Evolutionary conservation across 2,888 invertebrate genomes (phyloP), one percentile per base, ranked within the genome.

Genomic region (Bugulina stolonifera): DNA sequence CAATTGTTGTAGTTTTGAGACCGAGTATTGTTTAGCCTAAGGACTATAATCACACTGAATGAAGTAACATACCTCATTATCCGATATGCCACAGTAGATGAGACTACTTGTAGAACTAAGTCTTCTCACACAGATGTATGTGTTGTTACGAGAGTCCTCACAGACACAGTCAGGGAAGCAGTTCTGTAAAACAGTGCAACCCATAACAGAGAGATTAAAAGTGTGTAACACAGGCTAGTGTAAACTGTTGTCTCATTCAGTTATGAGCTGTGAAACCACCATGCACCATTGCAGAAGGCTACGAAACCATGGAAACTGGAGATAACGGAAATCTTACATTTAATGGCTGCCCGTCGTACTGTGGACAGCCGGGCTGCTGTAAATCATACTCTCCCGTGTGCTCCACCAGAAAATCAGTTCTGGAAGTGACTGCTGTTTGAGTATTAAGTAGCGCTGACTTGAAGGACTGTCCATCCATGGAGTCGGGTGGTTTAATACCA

Each of bases 141-240:
- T 93, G 81, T 94, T 94, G 82, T 94, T 94, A 77, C 84, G 87
- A 0, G 90, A 85, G 83, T 94, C 94, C 81, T 93, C 91, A 80
- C 94, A 94, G 78, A 93, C 93, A 83, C 94, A 94, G 73, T 81
- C 80, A 69, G 79, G 82, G 29, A 86, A 86, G 78, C 93, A 93
- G 80, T 89, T 86, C 88, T n/a, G n/a, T n/a, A n/a, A n/a, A n/a
- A n/a, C n/a, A n/a, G n/a, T n/a, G n/a, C n/a, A n/a, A n/a, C n/a
- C n/a, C n/a, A n/a, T n/a, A n/a, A n/a, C n/a, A n/a, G n/a, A n/a
- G n/a, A n/a, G n/a, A n/a, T n/a, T n/a, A n/a, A n/a, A n/a, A n/a
- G n/a, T n/a, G n/a, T n/a, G n/a, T n/a, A n/a, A n/a, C n/a, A n/a
- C n/a, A n/a, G n/a, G n/a, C n/a, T n/a, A n/a, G n/a, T n/a, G n/a